Evolutionary conservation across 2,888 invertebrate genomes (phyloP), one percentile per base, ranked within the genome.

Genomic region (Oscheius sp.): DNA sequence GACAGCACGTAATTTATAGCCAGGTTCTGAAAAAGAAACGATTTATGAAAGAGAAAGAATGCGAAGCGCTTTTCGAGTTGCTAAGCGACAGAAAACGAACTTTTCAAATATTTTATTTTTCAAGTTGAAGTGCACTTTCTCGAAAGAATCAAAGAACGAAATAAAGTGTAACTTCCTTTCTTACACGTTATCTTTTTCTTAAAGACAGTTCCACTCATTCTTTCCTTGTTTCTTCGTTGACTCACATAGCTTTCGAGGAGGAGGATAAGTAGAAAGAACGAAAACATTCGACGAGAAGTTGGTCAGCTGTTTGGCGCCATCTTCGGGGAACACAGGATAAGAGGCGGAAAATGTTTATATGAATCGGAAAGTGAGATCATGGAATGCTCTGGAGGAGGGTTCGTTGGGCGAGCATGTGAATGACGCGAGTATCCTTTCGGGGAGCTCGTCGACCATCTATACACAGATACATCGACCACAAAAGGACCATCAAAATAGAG

Each of bases 391-490:
- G 67, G 3, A 78, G 73, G n/a, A 80, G 69, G n/a, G 80, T 72
- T 32, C 75, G 68, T 50, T 78, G 78, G 0, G 80, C 80, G 32
- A 80, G 71, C 76, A 78, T 76, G 59, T 80, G 80, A 22, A 80
- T 78, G 36, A 80, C 80, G n/a, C 78, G 67, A 1, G 80, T 80
- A 61, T 80, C 80, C 28, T 73, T 73, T 38, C 74, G 74, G 22
- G 76, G 76, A 22, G 73, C 62, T 14, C 76, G 62, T 9, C 78
- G 66, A 5, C 80, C 80, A 38, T 80, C 80, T 14, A 76, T 64
- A 49, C 76, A 80, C 12, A 80, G 68, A 51, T 80, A 80, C 75
- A 76, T 74, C 24, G 80, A 80, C 80, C 80, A 80, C 14, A 75
- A 61, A 0, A 80, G 67, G 9, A 80, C 80, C 80, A 80, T 80